Percentiles rank a stretch among this genome's conserved stretches.
Conservation (phyloP, 2,888 invertebrate genomes). For the Hyppa rectilinea region DNA sequence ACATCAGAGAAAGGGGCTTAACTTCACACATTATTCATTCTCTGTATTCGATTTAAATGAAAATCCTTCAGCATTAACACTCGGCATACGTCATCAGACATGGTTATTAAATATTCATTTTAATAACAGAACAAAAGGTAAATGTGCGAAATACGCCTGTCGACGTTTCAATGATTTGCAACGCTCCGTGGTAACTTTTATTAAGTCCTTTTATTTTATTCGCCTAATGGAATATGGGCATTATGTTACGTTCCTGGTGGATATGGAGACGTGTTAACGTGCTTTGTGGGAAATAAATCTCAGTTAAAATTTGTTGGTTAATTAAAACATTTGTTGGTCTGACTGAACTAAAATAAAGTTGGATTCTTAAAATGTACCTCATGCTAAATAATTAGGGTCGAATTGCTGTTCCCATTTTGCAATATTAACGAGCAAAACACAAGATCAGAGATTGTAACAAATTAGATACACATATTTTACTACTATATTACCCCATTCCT, state of each 20-base stretch:
- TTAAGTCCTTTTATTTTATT: constrained; percentile 76
- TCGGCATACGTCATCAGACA: constrained; percentile 75
- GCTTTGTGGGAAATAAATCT: constrained; percentile 36
- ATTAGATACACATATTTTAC: constrained; percentile 50
- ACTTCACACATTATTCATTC: constrained; percentile 55
- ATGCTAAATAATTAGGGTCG: constrained; percentile 12
- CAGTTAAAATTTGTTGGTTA: constrained; percentile 17
- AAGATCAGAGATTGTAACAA: constrained; percentile 49
- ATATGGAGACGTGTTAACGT: constrained; percentile 41
- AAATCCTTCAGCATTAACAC: constrained; percentile 70
- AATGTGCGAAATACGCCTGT: constrained; percentile 77
- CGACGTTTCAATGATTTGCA: constrained; percentile 80
- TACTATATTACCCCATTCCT: constrained; percentile 41
- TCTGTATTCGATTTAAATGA: constrained; percentile 55
- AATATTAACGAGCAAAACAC: constrained; percentile 35
- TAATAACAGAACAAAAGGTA: constrained; percentile 78
- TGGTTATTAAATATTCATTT: constrained; percentile 86
- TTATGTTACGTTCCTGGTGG: constrained; percentile 55
- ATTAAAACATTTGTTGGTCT: constrained; percentile 7
- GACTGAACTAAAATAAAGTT: constrained; percentile 7
- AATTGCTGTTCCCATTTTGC: constrained; percentile 11
- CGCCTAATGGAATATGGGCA: constrained; percentile 73
- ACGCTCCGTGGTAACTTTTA: constrained; percentile 75
- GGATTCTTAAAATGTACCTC: neutral
- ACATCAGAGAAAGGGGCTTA: constrained; percentile 39